phyloP scores from a whole-genome alignment of 2,888 invertebrate genomes.

The Macropis europaea region DNA sequence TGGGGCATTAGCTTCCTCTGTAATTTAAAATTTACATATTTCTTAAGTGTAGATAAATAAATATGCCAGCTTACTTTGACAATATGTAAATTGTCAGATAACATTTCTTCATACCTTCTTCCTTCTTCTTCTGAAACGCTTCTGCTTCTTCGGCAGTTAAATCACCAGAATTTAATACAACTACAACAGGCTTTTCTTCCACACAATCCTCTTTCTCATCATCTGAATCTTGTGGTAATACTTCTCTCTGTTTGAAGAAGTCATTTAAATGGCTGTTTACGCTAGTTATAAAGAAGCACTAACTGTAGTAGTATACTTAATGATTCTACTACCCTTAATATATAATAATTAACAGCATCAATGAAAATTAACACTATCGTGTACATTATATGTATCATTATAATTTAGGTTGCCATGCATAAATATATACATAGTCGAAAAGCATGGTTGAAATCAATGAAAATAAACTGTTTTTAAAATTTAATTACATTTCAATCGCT shows the following conservation, averaged over 20 bases:
- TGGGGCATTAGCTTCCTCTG: conserved; percentile 83
- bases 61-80: neutral
- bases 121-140: conserved; percentile 66
- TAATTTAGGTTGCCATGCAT: neutral
- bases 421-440: neutral
- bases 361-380: neutral
- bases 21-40: conserved; percentile 53
- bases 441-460: neutral
- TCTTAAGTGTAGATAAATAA: neutral
- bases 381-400: neutral
- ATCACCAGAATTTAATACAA: conserved; percentile 82
- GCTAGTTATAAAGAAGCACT: conserved; percentile 15
- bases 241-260: conserved; percentile 67
- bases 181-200: conserved; percentile 83
- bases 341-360: neutral
- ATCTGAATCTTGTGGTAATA: conserved; percentile 62
- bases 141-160: conserved; percentile 82
- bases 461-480: neutral
- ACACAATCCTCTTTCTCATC: conserved; percentile 77
- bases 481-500: neutral
- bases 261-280: conserved; percentile 24
- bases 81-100: neutral
- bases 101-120: conserved; percentile 65
- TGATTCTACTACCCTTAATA: neutral
- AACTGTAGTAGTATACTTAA: neutral